These are phyloP conservation scores for Urocolius indicus DNA, from an alignment of 2,113 vertebrate genomes.

Conservation along the genomic window DNA sequence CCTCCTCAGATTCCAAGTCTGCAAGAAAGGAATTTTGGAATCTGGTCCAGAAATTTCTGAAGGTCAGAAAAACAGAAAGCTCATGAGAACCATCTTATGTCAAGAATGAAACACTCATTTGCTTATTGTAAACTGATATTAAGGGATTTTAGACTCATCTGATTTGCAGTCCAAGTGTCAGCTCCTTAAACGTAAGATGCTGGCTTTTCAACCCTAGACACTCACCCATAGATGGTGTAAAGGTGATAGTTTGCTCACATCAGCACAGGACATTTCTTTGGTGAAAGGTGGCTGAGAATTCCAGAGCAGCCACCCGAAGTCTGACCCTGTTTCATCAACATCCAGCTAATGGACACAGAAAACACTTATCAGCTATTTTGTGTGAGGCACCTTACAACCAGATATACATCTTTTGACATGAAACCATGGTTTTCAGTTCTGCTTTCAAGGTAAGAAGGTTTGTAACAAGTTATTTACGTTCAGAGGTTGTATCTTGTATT, in stretches of 20 bases:
- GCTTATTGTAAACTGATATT: not conserved
- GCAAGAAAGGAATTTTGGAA: not conserved
- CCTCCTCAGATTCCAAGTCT: not conserved
- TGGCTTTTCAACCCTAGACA: not conserved
- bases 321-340: not conserved
- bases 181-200: not conserved
- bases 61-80: not conserved
- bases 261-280: not conserved
- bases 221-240: not conserved
- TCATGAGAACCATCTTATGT: not conserved
- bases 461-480: not conserved
- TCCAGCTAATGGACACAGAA: not conserved
- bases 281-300: not conserved
- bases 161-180: not conserved
- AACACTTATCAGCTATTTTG: fast-evolving
- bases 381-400: not conserved
- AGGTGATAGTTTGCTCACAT: not conserved
- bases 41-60: not conserved
- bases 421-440: not conserved
- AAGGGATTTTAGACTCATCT: not conserved
- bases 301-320: not conserved
- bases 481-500: not conserved
- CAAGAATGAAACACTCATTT: not conserved
- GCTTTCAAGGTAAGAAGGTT: not conserved
- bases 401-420: not conserved